Percentiles rank a stretch among this genome's conserved stretches.
Evolutionary conservation across 2,888 invertebrate genomes (phyloP).

Genomic region (Plemyria rubiginata): DNA sequence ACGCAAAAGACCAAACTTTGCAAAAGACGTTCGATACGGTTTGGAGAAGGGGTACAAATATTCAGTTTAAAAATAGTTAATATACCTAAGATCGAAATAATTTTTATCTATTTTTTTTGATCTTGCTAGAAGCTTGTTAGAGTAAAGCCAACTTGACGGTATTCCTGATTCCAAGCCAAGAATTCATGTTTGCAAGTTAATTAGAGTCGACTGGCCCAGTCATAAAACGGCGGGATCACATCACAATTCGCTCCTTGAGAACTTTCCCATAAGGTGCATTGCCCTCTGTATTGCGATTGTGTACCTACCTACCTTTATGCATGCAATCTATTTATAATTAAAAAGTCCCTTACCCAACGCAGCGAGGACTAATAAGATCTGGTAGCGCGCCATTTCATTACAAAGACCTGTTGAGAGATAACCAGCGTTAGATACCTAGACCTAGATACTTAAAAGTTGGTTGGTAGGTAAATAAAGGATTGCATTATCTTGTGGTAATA

Average conservation of each 20-base stretch:
- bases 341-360: slow-evolving; percentile 61
- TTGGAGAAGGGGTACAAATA: no score
- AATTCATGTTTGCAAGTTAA: slow-evolving; percentile 15
- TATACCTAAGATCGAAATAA: no score
- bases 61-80: no score
- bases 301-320: slow-evolving; percentile 3
- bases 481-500: slow-evolving; percentile 32
- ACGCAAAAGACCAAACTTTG: no score
- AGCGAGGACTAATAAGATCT: slow-evolving; percentile 61
- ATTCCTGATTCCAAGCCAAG: neutral
- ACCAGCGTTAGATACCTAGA: slow-evolving; percentile 17
- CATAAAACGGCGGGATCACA: slow-evolving; percentile 8
- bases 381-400: slow-evolving; percentile 69
- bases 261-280: slow-evolving; percentile 38
- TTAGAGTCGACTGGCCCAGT: slow-evolving; percentile 12
- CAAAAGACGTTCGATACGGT: no score
- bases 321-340: slow-evolving; percentile 24
- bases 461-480: slow-evolving; percentile 24
- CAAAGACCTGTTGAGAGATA: slow-evolving; percentile 57
- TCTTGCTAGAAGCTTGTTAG: no score
- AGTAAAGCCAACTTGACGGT: no score
- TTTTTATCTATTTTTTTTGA: no score
- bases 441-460: slow-evolving; percentile 14
- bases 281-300: slow-evolving; percentile 29
- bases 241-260: slow-evolving; percentile 30